Evolutionary conservation across 2,888 invertebrate genomes (phyloP).

Genomic region (Leucozona laternaria): DNA sequence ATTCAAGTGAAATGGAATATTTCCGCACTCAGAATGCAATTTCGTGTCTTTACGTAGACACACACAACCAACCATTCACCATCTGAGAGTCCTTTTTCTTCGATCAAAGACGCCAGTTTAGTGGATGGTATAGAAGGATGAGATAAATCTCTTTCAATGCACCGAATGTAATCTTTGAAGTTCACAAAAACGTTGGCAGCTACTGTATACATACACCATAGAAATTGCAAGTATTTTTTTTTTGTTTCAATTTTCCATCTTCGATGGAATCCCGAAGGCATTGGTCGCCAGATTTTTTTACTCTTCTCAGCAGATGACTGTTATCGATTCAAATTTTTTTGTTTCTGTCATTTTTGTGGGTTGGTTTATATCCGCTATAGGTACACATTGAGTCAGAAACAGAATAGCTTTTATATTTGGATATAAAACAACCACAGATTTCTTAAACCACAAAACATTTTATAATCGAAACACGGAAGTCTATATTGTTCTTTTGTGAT

Average conservation of each 20-base stretch:
- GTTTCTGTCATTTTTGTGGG: not conserved
- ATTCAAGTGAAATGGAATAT: constrained; percentile 67
- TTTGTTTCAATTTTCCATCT: constrained; percentile 3
- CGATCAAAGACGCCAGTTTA: constrained; percentile 18
- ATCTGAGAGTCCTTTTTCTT: constrained; percentile 3
- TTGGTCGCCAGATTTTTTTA: constrained; percentile 4
- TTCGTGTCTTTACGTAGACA: constrained; percentile 41
- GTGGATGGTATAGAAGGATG: not conserved
- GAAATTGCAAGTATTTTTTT: constrained; percentile 11
- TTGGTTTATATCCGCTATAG: not conserved
- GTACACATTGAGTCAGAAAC: not conserved
- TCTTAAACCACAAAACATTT: too few species aligned
- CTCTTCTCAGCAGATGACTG: constrained; percentile 5
- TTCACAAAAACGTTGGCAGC: constrained; percentile 63
- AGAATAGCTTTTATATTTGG: too few species aligned
- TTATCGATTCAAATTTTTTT: constrained; percentile 61
- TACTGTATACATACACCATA: not conserved
- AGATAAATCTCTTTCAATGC: constrained; percentile 46
- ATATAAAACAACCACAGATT: not conserved
- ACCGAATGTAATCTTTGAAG: constrained; percentile 69
- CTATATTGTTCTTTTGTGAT: too few species aligned
- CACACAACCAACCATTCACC: not conserved
- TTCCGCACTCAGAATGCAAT: constrained; percentile 71
- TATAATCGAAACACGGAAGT: too few species aligned
- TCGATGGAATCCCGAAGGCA: constrained; percentile 35